Base-by-base conservation (phyloP, 2,888 invertebrate species). In the Uloborus plumipes region DNA sequence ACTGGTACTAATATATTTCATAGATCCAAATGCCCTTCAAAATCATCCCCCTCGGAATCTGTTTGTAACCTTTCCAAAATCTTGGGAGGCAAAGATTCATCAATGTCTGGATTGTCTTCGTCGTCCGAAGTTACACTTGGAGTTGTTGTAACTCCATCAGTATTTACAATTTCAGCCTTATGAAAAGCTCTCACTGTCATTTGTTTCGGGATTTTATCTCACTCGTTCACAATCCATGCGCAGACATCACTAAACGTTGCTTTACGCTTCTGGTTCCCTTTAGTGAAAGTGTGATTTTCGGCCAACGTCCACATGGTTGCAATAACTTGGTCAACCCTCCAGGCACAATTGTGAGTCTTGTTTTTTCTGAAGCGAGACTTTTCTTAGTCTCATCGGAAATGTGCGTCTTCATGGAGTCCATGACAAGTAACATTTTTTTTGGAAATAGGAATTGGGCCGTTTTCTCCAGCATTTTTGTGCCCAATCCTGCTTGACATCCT, bases 61-160 rank as follows among this genome's bases (percentile, higher is more conserved):
- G 16, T 58, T 11, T 15, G 58, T n/a, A 58, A 58, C n/a, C 4
- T 14, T 58, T 58, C 18, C 20, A 58, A 58, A 58, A 26, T 26
- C 26, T 26, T 4, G 2, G 26, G 26, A 3, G n/a, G 58, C 58
- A 58, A 58, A 58, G 20, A 18, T 58, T 58, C 58, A 58, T 58
- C 58, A 58, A 58, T n/a, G n/a, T 58, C 58, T 58, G 58, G n/a
- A 58, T 18, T 6, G n/a, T 58, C 6, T n/a, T 58, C 58, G n/a
- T 58, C 58, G 20, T 58, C 58, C 18, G 58, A 58, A 58, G 58
- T 9, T 6, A 58, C 58, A 58, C 6, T 58, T 9, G 18, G 20
- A n/a, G 20, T 0, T 58, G 18, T n/a, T n/a, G 58, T 7, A 58
- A 58, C 2, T 22, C 58, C 58, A 58, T 58, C 18, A 18, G 58